Conservation (phyloP, 2,797 vertebrate genomes). For the Ctenopoma kingsleyae region DNA sequence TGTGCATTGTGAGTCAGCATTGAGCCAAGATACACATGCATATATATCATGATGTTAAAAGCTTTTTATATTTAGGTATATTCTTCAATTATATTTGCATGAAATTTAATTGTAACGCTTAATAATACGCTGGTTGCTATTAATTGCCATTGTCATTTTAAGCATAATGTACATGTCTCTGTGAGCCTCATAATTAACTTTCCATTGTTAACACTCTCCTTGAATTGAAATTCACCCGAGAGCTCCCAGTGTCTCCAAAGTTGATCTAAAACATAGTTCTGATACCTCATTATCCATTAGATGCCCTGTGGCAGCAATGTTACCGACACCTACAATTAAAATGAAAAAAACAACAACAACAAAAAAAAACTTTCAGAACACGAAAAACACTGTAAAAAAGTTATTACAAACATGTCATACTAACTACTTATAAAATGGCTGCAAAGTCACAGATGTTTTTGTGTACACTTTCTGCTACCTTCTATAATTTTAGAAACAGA, state of each 20-base stretch:
- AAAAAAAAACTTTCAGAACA: not conserved
- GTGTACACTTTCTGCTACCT: not conserved
- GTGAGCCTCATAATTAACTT: slow-evolving; percentile 18
- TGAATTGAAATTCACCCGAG: not conserved
- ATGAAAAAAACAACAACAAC: not conserved
- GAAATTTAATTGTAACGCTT: slow-evolving; percentile 13
- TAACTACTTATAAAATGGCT: not conserved
- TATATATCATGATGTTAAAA: slow-evolving; percentile 7
- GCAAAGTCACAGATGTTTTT: not conserved
- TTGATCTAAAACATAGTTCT: slow-evolving; percentile 1
- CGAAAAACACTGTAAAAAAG: not conserved
- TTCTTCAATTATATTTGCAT: slow-evolving; percentile 5
- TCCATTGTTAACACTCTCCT: not conserved
- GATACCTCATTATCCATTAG: slow-evolving; percentile 7
- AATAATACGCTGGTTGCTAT: slow-evolving; percentile 12
- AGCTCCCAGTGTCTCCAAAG: slow-evolving; percentile 6
- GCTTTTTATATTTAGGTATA: not conserved
- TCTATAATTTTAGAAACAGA: not conserved
- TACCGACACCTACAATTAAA: not conserved
- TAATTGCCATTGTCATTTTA: slow-evolving; percentile 15
- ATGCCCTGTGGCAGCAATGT: not conserved
- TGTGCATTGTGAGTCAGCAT: slow-evolving; percentile 35
- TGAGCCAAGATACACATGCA: slow-evolving; percentile 24
- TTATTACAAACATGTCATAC: not conserved
- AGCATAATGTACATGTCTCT: not conserved